Percentiles rank a stretch among this genome's conserved stretches.
Evolutionary conservation across 2,113 vertebrate genomes (phyloP).

Genomic region (Lophochroa leadbeateri): DNA sequence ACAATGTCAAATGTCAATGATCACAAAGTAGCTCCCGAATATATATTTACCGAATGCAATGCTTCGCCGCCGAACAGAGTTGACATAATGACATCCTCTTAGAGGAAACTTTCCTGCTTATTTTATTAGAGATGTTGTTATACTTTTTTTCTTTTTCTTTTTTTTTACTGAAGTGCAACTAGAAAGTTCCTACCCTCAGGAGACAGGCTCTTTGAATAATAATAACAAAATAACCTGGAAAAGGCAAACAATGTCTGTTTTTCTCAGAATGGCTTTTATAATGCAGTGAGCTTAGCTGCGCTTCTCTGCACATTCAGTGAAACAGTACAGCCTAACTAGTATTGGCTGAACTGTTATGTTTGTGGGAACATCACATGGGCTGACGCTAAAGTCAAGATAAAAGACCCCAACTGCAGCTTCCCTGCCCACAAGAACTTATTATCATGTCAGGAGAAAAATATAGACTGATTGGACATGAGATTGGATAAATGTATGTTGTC

Average conservation of each 20-base stretch:
- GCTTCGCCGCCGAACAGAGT: slow-evolving; percentile 17
- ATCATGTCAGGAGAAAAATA: neutral
- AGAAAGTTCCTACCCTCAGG: slow-evolving; percentile 6
- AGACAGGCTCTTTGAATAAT: neutral
- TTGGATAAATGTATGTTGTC: neutral
- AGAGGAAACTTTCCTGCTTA: slow-evolving; percentile 38
- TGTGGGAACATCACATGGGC: neutral
- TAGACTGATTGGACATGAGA: neutral
- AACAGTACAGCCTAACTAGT: neutral
- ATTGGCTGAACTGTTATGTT: neutral
- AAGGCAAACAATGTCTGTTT: neutral
- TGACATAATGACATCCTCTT: slow-evolving; percentile 51
- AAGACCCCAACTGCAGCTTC: neutral
- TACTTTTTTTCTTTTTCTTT: neutral
- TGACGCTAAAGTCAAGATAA: neutral
- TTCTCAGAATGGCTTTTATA: neutral
- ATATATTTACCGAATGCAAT: slow-evolving; percentile 65
- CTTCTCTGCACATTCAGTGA: neutral
- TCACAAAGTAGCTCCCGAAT: slow-evolving; percentile 62
- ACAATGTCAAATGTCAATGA: slow-evolving; percentile 71
- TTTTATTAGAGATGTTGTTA: slow-evolving; percentile 20
- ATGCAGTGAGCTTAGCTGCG: neutral
- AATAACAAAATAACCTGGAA: neutral
- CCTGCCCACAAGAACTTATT: neutral
- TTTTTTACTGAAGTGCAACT: neutral